Evolutionary conservation across 2,113 vertebrate species (phyloP).

Genomic region (Ascaphus truei): DNA sequence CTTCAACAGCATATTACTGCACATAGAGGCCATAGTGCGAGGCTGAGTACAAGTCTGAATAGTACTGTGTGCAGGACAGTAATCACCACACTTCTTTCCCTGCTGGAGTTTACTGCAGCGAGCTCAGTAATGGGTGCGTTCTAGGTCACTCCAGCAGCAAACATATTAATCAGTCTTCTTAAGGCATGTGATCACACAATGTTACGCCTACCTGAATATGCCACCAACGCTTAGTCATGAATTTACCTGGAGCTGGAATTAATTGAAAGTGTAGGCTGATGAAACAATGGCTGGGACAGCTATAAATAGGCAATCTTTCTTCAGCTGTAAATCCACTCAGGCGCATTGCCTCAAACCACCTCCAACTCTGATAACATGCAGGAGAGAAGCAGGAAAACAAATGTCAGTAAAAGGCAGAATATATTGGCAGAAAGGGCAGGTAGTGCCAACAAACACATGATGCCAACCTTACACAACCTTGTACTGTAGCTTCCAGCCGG

Average conservation of each 20-base stretch:
- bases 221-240: not conserved
- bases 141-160: not conserved
- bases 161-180: not conserved
- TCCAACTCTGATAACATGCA: not conserved
- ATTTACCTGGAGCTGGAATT: not conserved
- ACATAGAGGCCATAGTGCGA: too few relatives aligned
- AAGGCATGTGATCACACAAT: not conserved
- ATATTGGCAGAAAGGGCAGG: too few relatives aligned
- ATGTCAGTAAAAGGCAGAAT: too few relatives aligned
- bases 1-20: too few relatives aligned
- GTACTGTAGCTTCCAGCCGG: too few relatives aligned
- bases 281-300: not conserved
- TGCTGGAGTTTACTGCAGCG: too few relatives aligned
- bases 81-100: not conserved
- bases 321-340: not conserved
- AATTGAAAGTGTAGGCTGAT: not conserved
- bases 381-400: too few relatives aligned
- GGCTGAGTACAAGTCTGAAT: too few relatives aligned
- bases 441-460: too few relatives aligned
- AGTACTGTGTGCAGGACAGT: too few relatives aligned
- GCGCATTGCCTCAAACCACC: not conserved
- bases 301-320: conserved; percentile 3
- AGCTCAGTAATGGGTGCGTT: not conserved
- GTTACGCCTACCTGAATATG: not conserved
- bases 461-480: too few relatives aligned